phyloP scores from a whole-genome alignment of 2,797 vertebrate species.

The Alectoris magna region DNA sequence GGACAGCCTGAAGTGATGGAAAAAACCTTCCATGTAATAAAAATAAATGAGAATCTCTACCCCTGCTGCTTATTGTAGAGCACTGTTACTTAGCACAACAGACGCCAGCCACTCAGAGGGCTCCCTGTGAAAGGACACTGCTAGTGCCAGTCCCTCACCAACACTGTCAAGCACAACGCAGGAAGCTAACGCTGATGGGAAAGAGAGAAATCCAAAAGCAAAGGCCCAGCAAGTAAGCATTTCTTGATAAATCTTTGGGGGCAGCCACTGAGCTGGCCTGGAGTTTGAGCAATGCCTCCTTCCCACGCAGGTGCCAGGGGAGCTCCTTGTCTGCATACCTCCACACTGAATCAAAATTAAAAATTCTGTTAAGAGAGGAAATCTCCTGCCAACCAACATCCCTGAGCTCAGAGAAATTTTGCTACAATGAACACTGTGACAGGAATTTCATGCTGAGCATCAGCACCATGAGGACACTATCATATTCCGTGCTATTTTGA shows the following conservation, averaged over 20 bases:
- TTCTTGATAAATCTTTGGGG: background rate
- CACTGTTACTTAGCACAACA: background rate
- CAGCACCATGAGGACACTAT: background rate
- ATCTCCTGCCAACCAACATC: constrained; percentile 27
- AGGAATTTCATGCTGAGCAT: constrained; percentile 42
- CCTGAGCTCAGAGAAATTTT: background rate
- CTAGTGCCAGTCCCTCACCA: background rate
- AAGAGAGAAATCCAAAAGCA: background rate
- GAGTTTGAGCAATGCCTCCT: background rate
- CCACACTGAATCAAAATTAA: constrained; percentile 38
- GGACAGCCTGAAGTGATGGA: constrained; percentile 10
- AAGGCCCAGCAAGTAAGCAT: background rate
- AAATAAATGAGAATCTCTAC: constrained; percentile 53
- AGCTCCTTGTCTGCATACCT: constrained; percentile 2
- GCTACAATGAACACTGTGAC: background rate
- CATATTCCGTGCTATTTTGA: background rate
- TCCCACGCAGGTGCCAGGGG: background rate
- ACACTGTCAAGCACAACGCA: background rate
- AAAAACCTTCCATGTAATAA: constrained; percentile 33
- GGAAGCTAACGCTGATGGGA: background rate
- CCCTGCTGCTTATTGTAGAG: background rate
- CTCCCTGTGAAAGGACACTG: background rate
- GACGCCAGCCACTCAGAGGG: background rate
- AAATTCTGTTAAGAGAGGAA: constrained; percentile 63
- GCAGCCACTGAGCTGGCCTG: constrained; percentile 1